A percentile compares a stretch with the other conserved stretches of the same genome.
These are phyloP conservation scores for Boulengerochromis microlepis DNA, from an alignment of 2,113 vertebrate species.

Conservation along the genomic window DNA sequence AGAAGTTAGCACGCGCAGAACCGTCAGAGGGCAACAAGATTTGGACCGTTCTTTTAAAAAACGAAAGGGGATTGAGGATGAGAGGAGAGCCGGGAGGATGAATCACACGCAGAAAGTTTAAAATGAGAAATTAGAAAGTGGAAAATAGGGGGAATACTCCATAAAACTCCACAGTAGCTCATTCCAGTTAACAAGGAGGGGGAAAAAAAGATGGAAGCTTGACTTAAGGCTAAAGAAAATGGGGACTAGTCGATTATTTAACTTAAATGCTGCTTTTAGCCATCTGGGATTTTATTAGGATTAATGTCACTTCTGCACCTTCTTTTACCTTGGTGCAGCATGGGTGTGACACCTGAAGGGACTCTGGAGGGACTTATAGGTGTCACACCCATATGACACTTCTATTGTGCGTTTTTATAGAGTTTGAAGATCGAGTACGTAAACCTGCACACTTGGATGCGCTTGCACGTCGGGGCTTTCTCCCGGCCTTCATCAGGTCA, in stretches of 20 bases:
- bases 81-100: neutral
- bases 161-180: neutral
- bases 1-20: neutral
- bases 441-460: neutral
- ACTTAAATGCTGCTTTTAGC: neutral
- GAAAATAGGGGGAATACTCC: neutral
- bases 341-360: neutral
- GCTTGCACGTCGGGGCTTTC: neutral
- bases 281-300: neutral
- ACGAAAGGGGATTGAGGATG: neutral
- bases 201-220: accelerated
- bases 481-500: conserved; percentile 18
- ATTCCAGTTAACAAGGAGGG: neutral
- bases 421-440: neutral
- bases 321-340: neutral
- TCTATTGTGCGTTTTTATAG: neutral
- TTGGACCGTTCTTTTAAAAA: neutral
- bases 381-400: neutral
- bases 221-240: neutral
- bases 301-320: neutral
- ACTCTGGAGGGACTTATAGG: neutral
- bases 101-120: neutral
- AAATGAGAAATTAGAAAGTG: neutral
- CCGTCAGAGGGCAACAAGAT: neutral
- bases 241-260: neutral